Conservation (phyloP, 2,797 vertebrate genomes). For the Danio kyathit region DNA sequence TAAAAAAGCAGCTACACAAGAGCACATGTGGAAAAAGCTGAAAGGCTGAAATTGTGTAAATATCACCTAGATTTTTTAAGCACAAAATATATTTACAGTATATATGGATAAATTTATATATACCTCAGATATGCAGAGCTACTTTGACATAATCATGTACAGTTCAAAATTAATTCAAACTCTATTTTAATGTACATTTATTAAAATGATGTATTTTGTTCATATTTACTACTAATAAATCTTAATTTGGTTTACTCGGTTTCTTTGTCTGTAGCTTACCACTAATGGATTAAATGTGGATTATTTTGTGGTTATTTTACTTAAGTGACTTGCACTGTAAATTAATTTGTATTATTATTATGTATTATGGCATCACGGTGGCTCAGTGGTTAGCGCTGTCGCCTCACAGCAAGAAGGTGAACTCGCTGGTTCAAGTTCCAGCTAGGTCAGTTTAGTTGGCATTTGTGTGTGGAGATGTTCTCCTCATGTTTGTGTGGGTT, state of each 20-base stretch:
- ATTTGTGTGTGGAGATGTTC: too few species aligned
- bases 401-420: too few species aligned
- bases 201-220: neutral
- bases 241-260: neutral
- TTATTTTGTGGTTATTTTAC: neutral
- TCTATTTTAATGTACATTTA: neutral
- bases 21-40: neutral
- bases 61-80: neutral
- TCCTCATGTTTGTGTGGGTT: too few species aligned
- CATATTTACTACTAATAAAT: neutral
- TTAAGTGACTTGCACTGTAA: neutral
- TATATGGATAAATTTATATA: neutral
- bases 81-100: neutral
- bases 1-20: neutral
- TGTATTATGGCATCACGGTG: too few species aligned
- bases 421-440: too few species aligned
- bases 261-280: neutral
- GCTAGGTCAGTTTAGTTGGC: too few species aligned
- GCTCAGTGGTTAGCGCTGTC: too few species aligned
- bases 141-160: slow-evolving; percentile 11
- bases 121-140: neutral
- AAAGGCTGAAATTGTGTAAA: slow-evolving; percentile 4
- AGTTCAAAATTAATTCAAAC: neutral
- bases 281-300: neutral
- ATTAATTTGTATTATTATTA: too few species aligned